Evolutionary conservation across 2,113 vertebrate species (phyloP).

Genomic region (Azemiops feae): DNA sequence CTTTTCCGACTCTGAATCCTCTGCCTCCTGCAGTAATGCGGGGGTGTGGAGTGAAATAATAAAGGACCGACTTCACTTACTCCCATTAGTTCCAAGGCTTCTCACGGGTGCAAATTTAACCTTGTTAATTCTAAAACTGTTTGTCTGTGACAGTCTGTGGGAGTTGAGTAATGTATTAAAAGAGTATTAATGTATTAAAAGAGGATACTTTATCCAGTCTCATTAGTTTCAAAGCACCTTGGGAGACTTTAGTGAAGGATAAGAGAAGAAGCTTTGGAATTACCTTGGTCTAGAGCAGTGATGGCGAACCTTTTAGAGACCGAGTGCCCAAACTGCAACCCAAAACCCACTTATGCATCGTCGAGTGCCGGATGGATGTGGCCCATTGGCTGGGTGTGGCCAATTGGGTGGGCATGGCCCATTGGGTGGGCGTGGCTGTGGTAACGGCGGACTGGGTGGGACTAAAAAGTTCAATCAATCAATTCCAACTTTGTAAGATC

Average conservation of each 20-base stretch:
- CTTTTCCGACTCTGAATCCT: neutral
- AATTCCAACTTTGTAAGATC: too few relatives aligned
- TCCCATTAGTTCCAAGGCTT: slow-evolving; percentile 19
- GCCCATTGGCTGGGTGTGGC: too few relatives aligned
- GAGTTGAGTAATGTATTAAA: slow-evolving; percentile 27
- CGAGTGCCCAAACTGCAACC: too few relatives aligned
- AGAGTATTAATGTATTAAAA: slow-evolving; percentile 32
- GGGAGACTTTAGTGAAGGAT: slow-evolving; percentile 15
- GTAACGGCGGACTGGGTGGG: too few relatives aligned
- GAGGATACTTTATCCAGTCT: slow-evolving; percentile 1
- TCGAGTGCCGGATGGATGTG: too few relatives aligned
- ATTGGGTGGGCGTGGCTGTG: too few relatives aligned
- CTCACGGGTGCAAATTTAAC: neutral
- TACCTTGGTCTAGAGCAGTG: slow-evolving; percentile 7
- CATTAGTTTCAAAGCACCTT: slow-evolving; percentile 20
- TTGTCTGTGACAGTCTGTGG: slow-evolving; percentile 35
- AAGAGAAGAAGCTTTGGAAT: neutral
- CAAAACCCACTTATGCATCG: too few relatives aligned
- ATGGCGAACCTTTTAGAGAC: too few relatives aligned
- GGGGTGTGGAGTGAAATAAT: slow-evolving; percentile 17
- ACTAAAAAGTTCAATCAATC: too few relatives aligned
- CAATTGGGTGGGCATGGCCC: too few relatives aligned
- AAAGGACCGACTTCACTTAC: slow-evolving; percentile 8
- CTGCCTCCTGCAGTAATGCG: slow-evolving; percentile 24
- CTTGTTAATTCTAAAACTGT: slow-evolving; percentile 26